A percentile compares a stretch with the other conserved stretches of the same genome.
Conservation (phyloP, 2,888 invertebrate genomes). For the Philereme vetulata region DNA sequence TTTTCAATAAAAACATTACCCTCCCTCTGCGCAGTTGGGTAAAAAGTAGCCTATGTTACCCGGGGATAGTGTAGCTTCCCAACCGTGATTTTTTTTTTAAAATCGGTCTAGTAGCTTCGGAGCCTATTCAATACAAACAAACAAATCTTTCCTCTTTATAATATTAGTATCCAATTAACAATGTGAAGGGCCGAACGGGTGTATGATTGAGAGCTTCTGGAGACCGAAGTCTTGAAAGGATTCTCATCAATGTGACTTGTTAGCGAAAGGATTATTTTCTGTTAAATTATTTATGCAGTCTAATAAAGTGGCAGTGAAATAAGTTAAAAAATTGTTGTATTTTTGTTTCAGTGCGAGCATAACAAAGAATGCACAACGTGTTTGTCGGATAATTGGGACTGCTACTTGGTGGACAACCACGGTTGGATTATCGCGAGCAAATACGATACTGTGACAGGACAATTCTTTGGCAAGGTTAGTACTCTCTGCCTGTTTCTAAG, state of each 20-base stretch:
- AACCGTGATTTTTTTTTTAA: too few relatives aligned
- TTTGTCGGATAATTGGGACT: conserved; percentile 87
- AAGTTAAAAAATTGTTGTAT: background rate
- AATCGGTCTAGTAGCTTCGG: too few relatives aligned
- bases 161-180: background rate
- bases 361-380: conserved; percentile 78
- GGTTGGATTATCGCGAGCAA: conserved; percentile 94
- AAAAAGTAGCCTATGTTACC: too few relatives aligned
- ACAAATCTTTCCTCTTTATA: too few relatives aligned
- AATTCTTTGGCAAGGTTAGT: conserved; percentile 92
- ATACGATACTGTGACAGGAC: conserved; percentile 88
- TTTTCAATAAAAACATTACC: too few relatives aligned
- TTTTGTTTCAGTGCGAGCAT: conserved; percentile 72
- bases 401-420: conserved; percentile 94
- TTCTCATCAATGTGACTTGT: too few relatives aligned
- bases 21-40: too few relatives aligned
- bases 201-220: conserved; percentile 1
- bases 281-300: too few relatives aligned
- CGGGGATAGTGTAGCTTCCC: too few relatives aligned
- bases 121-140: too few relatives aligned
- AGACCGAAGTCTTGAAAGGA: background rate
- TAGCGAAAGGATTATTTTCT: background rate
- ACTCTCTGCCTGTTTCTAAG: background rate
- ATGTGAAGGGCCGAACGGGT: background rate
- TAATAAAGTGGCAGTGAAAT: too few relatives aligned